Conservation (phyloP, 2,888 invertebrate genomes). For the Aspidapion aeneum region DNA sequence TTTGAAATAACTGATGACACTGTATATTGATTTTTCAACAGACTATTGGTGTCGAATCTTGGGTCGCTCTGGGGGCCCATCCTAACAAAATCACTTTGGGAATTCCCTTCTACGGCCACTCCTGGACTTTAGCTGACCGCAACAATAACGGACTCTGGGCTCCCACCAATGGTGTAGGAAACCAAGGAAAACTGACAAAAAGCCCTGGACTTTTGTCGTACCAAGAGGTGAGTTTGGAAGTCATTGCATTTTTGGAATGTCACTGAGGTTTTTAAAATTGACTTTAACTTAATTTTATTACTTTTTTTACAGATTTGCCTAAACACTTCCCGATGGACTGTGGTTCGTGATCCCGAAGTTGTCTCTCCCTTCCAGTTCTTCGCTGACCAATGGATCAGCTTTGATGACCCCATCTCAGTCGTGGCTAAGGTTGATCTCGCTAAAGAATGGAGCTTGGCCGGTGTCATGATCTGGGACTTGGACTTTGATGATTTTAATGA, state of each 20-base stretch:
- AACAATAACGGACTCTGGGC: slow-evolving; percentile 53
- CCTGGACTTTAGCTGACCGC: slow-evolving; percentile 56
- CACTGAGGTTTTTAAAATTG: too few relatives aligned
- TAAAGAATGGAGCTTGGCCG: slow-evolving; percentile 45
- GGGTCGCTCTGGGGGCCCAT: slow-evolving; percentile 55
- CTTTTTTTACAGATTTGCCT: slow-evolving; percentile 37
- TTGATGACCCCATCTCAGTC: slow-evolving; percentile 57
- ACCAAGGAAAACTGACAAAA: slow-evolving; percentile 60
- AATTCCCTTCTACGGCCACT: slow-evolving; percentile 66
- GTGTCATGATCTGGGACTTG: slow-evolving; percentile 72
- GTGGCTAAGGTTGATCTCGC: slow-evolving; percentile 46
- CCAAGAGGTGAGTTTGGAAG: slow-evolving; percentile 66
- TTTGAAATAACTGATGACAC: too few relatives aligned
- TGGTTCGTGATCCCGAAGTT: slow-evolving; percentile 43
- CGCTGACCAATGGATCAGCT: slow-evolving; percentile 63
- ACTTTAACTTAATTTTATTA: too few relatives aligned
- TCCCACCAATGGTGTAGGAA: slow-evolving; percentile 55
- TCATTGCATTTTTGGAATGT: too few relatives aligned
- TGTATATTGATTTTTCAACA: too few relatives aligned
- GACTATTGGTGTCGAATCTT: slow-evolving; percentile 52
- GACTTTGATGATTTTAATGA: slow-evolving; percentile 73
- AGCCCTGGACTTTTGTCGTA: slow-evolving; percentile 66
- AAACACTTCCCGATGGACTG: slow-evolving; percentile 28
- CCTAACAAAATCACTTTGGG: slow-evolving; percentile 66
- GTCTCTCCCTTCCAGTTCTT: slow-evolving; percentile 57